Conservation (phyloP, 2,888 invertebrate genomes). For the Phyto melanocephala region DNA sequence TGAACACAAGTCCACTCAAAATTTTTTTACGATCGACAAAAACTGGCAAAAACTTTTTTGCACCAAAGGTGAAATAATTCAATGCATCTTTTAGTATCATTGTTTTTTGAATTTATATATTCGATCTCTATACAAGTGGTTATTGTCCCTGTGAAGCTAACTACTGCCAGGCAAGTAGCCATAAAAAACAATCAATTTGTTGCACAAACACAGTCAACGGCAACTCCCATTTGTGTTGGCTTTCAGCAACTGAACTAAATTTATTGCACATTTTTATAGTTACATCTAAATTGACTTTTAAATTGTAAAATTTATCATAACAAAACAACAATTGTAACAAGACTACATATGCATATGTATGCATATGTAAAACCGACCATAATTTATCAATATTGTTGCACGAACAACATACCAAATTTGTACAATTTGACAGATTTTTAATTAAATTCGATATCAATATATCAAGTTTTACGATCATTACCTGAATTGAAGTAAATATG, state of each 20-base stretch:
- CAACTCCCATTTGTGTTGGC: conserved; percentile 67
- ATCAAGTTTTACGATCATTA: conserved; percentile 53
- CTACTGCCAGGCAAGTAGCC: conserved; percentile 25
- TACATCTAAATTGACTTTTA: conserved; percentile 78
- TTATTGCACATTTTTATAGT: conserved; percentile 77
- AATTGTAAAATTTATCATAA: conserved; percentile 77
- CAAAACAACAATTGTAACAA: conserved; percentile 61
- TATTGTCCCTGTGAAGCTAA: conserved; percentile 2
- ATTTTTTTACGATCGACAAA: conserved; percentile 15
- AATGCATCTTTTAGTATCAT: conserved; percentile 23
- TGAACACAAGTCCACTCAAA: background rate
- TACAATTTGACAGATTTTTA: conserved; percentile 64
- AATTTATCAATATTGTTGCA: conserved; percentile 52
- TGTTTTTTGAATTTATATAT: background rate
- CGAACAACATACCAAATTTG: conserved; percentile 42
- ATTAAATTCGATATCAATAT: conserved; percentile 64
- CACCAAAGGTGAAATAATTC: conserved; percentile 63
- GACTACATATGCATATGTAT: background rate
- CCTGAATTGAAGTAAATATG: conserved; percentile 18
- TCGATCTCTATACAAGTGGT: conserved; percentile 6
- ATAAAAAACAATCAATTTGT: conserved; percentile 65
- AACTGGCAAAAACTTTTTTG: conserved; percentile 57
- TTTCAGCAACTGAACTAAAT: conserved; percentile 72
- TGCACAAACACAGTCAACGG: conserved; percentile 63
- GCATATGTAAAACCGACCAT: conserved; percentile 10